A percentile compares a stretch with the other conserved stretches of the same genome.
phyloP scores from a whole-genome alignment of 2,113 vertebrate genomes.

The Condylura cristata region DNA sequence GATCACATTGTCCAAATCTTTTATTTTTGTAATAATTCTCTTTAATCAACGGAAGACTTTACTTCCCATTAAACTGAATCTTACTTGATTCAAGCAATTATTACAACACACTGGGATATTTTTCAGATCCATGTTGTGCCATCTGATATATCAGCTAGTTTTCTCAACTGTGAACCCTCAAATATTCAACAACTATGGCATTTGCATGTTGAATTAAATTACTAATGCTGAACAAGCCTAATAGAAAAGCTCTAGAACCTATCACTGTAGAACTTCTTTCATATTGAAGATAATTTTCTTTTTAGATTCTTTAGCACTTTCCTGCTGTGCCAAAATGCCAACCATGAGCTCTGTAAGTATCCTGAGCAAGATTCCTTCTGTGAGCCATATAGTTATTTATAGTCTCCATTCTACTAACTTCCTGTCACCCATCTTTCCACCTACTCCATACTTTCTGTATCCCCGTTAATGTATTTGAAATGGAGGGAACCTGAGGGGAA shows the following conservation, averaged over 20 bases:
- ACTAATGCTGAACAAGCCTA: background rate
- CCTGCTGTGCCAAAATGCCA: background rate
- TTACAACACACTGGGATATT: background rate
- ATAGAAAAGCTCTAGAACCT: background rate
- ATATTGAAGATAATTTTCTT: background rate
- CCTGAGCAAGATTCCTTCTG: background rate
- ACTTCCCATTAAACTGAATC: background rate
- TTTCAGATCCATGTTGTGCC: background rate
- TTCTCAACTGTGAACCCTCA: conserved; percentile 4
- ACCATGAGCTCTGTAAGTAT: background rate
- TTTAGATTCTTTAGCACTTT: background rate
- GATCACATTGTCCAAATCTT: conserved; percentile 1
- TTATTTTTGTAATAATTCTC: conserved; percentile 16
- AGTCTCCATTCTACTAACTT: background rate
- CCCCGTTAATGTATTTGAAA: background rate
- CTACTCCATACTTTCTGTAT: background rate
- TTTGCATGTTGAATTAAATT: conserved; percentile 4
- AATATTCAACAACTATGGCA: background rate
- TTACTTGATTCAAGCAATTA: background rate
- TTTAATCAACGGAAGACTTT: background rate
- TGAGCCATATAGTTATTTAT: background rate
- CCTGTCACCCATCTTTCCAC: background rate
- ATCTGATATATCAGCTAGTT: background rate
- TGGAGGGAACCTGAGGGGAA: too few relatives aligned
- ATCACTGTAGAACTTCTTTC: background rate